phyloP scores from a whole-genome alignment of 2,113 vertebrate species.

The Gavialis gangeticus region DNA sequence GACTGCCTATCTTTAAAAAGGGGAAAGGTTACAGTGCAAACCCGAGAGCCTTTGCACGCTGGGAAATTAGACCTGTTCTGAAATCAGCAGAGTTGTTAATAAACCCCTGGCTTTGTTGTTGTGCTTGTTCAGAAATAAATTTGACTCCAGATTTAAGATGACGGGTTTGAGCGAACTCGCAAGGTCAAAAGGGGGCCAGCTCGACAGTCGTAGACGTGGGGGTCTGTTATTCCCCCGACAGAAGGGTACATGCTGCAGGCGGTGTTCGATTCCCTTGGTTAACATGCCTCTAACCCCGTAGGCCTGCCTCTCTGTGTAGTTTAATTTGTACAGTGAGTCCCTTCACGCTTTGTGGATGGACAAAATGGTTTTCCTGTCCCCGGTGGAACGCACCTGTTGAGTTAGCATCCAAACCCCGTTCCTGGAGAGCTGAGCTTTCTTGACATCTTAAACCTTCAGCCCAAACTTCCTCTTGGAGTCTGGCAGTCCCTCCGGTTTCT shows the following conservation, averaged over 20 bases:
- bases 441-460: neutral
- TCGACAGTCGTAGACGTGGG: neutral
- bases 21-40: neutral
- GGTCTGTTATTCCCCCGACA: neutral
- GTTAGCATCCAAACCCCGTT: neutral
- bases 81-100: neutral
- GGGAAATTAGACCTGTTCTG: neutral
- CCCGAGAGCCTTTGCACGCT: neutral
- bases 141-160: neutral
- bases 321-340: rapidly evolving
- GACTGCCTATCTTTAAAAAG: neutral
- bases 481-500: neutral
- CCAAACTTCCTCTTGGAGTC: neutral
- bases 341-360: rapidly evolving
- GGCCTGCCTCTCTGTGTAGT: too few species aligned
- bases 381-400: neutral
- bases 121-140: rapidly evolving
- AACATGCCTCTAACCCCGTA: too few species aligned
- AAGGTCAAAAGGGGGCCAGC: neutral
- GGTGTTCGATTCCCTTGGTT: too few species aligned
- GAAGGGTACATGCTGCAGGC: too few species aligned
- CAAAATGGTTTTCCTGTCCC: neutral
- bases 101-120: neutral
- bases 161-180: rapidly evolving
- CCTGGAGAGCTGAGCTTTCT: neutral